Conservation (phyloP, 2,888 invertebrate genomes). For the Amphiduros pacificus region DNA sequence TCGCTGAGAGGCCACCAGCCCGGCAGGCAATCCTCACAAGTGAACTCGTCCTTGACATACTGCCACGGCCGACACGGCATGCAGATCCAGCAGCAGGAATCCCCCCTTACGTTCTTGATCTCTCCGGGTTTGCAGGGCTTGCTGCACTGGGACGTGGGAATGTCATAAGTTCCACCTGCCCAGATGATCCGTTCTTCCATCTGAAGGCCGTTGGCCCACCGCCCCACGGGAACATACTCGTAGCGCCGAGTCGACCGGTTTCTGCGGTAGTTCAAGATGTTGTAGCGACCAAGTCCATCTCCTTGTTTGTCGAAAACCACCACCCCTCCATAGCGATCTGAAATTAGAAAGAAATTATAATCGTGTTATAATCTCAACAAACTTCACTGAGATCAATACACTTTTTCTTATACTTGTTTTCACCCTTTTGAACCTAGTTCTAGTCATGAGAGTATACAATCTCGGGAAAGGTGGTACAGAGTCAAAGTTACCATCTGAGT, state of each 20-base stretch:
- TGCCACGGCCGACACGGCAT: slow-evolving; percentile 50
- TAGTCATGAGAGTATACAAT: neutral
- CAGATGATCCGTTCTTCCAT: slow-evolving; percentile 49
- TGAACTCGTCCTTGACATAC: slow-evolving; percentile 53
- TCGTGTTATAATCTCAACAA: neutral
- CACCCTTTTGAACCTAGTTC: neutral
- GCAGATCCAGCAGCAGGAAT: slow-evolving; percentile 62
- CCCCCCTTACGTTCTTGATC: slow-evolving; percentile 59
- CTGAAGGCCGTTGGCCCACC: slow-evolving; percentile 67
- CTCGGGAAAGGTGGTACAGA: too few species aligned
- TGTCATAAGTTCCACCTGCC: slow-evolving; percentile 53
- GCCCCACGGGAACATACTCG: slow-evolving; percentile 53
- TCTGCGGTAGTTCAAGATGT: slow-evolving; percentile 61
- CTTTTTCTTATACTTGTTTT: neutral
- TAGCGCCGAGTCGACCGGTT: slow-evolving; percentile 44
- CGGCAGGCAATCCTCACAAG: slow-evolving; percentile 51
- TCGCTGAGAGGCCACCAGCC: slow-evolving; percentile 54
- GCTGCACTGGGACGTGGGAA: slow-evolving; percentile 60
- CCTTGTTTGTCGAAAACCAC: slow-evolving; percentile 65
- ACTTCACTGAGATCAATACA: neutral
- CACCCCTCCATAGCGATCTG: slow-evolving; percentile 71
- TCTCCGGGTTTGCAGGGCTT: slow-evolving; percentile 58
- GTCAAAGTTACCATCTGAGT: too few species aligned
- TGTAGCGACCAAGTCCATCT: slow-evolving; percentile 62
- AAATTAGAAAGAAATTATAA: slow-evolving; percentile 24